Percentiles rank a stretch among this genome's conserved stretches.
phyloP scores from a whole-genome alignment of 92 coral and sea anemone species.

The Virgularia gustaviana region DNA sequence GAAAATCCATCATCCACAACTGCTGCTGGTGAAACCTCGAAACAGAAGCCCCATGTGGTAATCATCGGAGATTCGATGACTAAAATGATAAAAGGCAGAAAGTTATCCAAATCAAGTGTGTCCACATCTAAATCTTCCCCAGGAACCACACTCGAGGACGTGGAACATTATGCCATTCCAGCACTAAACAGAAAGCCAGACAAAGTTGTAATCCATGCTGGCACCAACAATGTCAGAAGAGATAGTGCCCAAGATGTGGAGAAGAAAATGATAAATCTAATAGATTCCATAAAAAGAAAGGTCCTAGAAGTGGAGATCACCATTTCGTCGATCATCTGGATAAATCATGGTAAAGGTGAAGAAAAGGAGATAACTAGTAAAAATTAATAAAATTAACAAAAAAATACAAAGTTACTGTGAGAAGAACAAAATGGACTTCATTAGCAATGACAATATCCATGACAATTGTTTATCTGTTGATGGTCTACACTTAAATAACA shows the following conservation, averaged over 20 bases:
- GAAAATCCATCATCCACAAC: too few species aligned
- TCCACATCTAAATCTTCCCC: neutral
- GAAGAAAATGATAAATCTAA: too few species aligned
- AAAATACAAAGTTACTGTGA: slow-evolving; percentile 17
- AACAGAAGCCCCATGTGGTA: neutral
- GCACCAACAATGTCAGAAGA: too few species aligned
- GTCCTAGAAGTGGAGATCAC: too few species aligned
- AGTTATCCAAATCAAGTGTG: slow-evolving; percentile 3
- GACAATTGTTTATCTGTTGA: slow-evolving; percentile 3
- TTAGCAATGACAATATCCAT: slow-evolving; percentile 35
- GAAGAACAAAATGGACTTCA: slow-evolving; percentile 13
- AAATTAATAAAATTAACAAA: too few species aligned
- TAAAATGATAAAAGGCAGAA: slow-evolving; percentile 7
- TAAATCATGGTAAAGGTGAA: too few species aligned
- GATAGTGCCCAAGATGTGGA: too few species aligned
- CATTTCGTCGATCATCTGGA: slow-evolving; percentile 34
- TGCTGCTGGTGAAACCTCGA: too few species aligned
- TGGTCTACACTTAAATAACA: slow-evolving; percentile 32
- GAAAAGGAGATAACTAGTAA: neutral
- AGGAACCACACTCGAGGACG: slow-evolving; percentile 37
- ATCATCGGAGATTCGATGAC: slow-evolving; percentile 15
- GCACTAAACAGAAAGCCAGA: too few species aligned
- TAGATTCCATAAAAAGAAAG: too few species aligned
- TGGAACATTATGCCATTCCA: too few species aligned
- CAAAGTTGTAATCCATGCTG: too few species aligned